Evolutionary conservation across 1,140 invertebrate species (phyloP), one percentile per base, ranked within the genome.

Genomic region (Aphis craccivora): DNA sequence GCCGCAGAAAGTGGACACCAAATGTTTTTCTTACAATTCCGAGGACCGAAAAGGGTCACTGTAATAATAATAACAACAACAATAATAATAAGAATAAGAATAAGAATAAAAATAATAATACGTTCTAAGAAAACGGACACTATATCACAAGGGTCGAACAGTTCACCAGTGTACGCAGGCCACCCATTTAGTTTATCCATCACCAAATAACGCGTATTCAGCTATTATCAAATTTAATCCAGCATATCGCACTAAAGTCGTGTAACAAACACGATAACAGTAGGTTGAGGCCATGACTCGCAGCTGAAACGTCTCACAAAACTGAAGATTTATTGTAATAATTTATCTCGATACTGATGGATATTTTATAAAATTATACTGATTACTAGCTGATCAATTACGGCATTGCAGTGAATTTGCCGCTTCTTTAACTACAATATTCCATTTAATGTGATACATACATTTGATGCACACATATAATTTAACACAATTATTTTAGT

Each of bases 41-140:
- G n/a, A 87, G 45, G 45, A 48, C 45, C 86, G 30, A 87, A 87
- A 48, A 87, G 51, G 86, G 86, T 87, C 86, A 22, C 30, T 76
- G n/a, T n/a, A 67, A 67, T 67, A 67, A 60, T 60, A 60, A 60
- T 60, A 60, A 60, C 20, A 60, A 60, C 30, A 55, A 60, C 14
- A 60, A 60, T 60, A 30, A 60, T 60, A 30, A 60, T 60, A n/a
- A n/a, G n/a, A n/a, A n/a, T n/a, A n/a, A n/a, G n/a, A 11, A 60
- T n/a, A 67, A 67, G n/a, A 67, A 67, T 67, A 67, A 67, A 67
- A 76, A 76, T 76, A 76, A 76, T 76, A 76, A 76, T n/a, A 20
- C 8, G 7, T 87, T 87, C 86, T 35, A 7, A 87, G 86, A 48
- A 87, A 43, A 87, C 22, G 18, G n/a, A n/a, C 43, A 1, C 22